Percentiles rank a stretch among this genome's conserved stretches.
Conservation (phyloP, 1,140 invertebrate genomes). For the Vanessa atalanta region DNA sequence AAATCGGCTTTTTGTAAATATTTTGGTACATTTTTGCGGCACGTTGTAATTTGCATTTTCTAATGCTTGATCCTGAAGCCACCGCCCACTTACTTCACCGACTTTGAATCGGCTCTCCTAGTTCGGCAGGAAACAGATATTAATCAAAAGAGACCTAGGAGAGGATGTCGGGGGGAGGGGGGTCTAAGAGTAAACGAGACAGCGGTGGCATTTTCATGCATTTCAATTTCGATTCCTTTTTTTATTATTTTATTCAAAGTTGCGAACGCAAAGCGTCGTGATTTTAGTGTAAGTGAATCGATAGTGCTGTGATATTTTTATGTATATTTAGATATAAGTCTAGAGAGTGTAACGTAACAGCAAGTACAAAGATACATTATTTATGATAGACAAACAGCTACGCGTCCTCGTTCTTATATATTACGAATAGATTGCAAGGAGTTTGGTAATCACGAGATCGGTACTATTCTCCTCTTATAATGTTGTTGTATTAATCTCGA, state of each 20-base stretch:
- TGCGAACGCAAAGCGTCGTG: slow-evolving; percentile 66
- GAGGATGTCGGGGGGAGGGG: no score
- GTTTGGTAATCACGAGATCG: background rate
- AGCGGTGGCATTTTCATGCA: slow-evolving; percentile 57
- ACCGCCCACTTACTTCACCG: slow-evolving; percentile 17
- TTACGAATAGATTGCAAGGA: slow-evolving; percentile 10
- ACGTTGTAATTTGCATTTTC: slow-evolving; percentile 52
- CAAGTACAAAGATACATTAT: slow-evolving; percentile 71
- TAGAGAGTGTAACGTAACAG: slow-evolving; percentile 66
- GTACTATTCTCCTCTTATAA: background rate
- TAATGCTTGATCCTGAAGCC: slow-evolving; percentile 47
- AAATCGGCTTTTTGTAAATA: slow-evolving; percentile 52
- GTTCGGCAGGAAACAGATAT: background rate
- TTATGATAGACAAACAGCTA: slow-evolving; percentile 44
- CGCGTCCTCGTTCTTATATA: slow-evolving; percentile 23
- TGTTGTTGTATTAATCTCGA: background rate
- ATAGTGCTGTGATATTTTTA: slow-evolving; percentile 81
- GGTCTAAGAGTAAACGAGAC: background rate
- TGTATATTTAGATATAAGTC: slow-evolving; percentile 76
- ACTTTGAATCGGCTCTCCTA: background rate
- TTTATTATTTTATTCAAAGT: slow-evolving; percentile 60
- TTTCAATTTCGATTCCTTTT: slow-evolving; percentile 76
- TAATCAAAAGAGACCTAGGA: background rate
- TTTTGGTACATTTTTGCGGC: slow-evolving; percentile 51
- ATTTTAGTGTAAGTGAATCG: slow-evolving; percentile 77